Conservation (phyloP, 2,113 vertebrate species). For the Muscicapa adusta region DNA sequence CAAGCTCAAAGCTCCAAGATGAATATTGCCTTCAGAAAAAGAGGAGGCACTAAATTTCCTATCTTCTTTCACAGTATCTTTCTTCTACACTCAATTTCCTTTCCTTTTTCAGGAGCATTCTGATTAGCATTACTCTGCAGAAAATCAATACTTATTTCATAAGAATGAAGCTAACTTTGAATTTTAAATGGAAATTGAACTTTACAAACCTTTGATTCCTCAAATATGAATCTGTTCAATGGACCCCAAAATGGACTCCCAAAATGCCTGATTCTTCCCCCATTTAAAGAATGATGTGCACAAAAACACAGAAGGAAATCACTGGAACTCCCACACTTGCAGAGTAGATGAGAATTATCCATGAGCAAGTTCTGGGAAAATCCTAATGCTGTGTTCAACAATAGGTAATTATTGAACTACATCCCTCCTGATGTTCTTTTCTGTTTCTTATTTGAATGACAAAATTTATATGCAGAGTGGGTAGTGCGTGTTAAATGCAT, state of each 20-base stretch:
- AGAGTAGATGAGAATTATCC: neutral
- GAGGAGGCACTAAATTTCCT: neutral
- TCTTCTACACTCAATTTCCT: neutral
- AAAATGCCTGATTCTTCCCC: neutral
- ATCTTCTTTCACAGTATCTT: neutral
- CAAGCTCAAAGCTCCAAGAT: neutral
- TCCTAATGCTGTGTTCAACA: neutral
- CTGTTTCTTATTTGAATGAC: neutral
- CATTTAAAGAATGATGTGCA: neutral
- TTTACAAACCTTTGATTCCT: neutral
- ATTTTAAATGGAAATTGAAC: conserved; percentile 36
- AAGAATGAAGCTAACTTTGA: conserved; percentile 24
- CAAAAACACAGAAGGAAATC: neutral
- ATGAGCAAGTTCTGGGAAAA: neutral
- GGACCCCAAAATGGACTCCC: neutral
- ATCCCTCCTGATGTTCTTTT: neutral
- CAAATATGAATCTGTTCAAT: conserved; percentile 12
- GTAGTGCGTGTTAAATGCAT: rapidly evolving
- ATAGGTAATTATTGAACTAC: neutral
- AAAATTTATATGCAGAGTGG: neutral
- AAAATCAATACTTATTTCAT: conserved; percentile 43
- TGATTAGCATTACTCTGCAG: conserved; percentile 35
- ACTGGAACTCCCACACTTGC: neutral
- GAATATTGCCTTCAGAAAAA: neutral
- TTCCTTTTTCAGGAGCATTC: conserved; percentile 3